Base-by-base conservation (phyloP, 2,888 invertebrate genomes). In the Drosophila mimica region DNA sequence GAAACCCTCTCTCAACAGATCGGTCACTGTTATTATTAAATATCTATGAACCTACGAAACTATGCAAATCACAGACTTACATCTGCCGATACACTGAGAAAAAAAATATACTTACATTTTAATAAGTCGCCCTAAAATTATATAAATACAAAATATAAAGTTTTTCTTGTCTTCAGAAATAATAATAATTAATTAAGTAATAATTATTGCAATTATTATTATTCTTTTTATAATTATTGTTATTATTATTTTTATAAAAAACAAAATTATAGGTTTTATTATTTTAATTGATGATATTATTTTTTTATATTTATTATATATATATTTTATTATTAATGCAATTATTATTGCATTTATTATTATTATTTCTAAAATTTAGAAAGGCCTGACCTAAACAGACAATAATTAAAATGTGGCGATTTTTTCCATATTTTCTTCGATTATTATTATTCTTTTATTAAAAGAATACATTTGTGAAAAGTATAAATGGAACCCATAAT, bases 41-140 rank as follows among this genome's bases (percentile, higher is more conserved):
- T 56, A 46, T 46, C 54, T 43, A 25, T 20, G 48, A 3, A 38
- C 6, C 13, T 15, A 48, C 1, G 5, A 31, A 64, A 58, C 36
- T 54, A 71, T 56, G 66, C 58, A 76, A 76, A 76, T 73, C 73
- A 28, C 71, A 63, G 46, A 17, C 28, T 58, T 38, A 54, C 78
- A 77, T 74, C 79, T 77, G 75, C 75, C 58, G 33, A 56, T n/a
- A 20, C 49, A 57, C 33, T 46, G 15, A 46, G 15, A 1, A 15
- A 46, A 15, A 25, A 8, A 0, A 46, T 25, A 2, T 25, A 25
- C 25, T 4, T 8, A 15, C 15, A 15, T 43, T 43, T 2, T 2
- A n/a, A 40, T 4, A 40, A n/a, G 40, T 40, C n/a, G 3, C 8
- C n/a, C 1, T 6, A 43, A 40, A 40, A 13, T 43, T 20, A 43